A percentile compares a stretch with the other conserved stretches of the same genome.
These are phyloP conservation scores for Eonycteris spelaea DNA, from an alignment of 2,113 vertebrate genomes.

Conservation along the genomic window DNA sequence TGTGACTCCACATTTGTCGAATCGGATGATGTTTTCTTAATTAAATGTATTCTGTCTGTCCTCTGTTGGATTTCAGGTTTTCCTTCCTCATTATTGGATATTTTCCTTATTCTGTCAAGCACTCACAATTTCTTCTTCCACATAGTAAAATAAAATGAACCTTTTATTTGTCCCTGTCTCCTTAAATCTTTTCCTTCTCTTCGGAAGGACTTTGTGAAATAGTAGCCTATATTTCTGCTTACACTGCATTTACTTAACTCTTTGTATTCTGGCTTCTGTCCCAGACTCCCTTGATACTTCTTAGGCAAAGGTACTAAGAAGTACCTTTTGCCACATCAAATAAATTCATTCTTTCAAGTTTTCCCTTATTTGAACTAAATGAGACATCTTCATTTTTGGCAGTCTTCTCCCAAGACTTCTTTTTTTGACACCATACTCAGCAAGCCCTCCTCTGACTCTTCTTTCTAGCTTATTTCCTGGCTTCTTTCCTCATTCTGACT, in stretches of 20 bases:
- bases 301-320: constrained; percentile 25
- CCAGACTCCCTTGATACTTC: background rate
- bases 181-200: background rate
- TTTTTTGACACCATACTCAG: background rate
- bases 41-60: constrained; percentile 10
- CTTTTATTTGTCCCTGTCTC: background rate
- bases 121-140: constrained; percentile 9
- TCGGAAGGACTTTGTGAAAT: background rate
- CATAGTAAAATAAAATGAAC: background rate
- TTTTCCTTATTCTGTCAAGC: background rate
- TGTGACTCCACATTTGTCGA: background rate
- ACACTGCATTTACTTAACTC: constrained; percentile 2
- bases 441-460: background rate
- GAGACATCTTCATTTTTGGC: constrained; percentile 26
- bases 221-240: constrained; percentile 10
- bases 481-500: background rate
- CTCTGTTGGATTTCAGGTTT: background rate
- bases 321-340: constrained; percentile 19
- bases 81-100: background rate
- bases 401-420: background rate
- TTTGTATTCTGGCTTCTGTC: constrained; percentile 22
- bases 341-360: constrained; percentile 30
- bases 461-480: background rate
- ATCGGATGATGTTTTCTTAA: constrained; percentile 2
- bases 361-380: constrained; percentile 21